Conservation (phyloP, 2,113 vertebrate species). For the Physeter macrocephalus region DNA sequence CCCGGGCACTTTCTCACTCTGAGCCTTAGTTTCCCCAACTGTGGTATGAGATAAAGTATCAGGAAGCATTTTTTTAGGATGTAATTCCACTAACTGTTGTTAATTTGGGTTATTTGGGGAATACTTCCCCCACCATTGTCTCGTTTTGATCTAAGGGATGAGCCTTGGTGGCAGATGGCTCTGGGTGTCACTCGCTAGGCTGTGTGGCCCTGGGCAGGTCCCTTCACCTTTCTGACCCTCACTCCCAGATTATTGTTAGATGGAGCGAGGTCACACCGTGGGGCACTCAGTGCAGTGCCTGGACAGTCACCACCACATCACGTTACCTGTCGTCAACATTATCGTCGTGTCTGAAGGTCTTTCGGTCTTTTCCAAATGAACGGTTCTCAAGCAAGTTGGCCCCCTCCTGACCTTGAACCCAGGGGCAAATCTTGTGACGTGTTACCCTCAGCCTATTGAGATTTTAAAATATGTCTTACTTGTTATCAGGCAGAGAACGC, state of each 20-base stretch:
- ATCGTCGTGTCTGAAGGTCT: neutral
- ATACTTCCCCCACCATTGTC: rapidly evolving
- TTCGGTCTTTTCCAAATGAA: neutral
- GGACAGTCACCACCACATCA: rapidly evolving
- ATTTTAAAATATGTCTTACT: neutral
- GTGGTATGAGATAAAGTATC: neutral
- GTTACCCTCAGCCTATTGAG: neutral
- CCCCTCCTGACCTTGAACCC: neutral
- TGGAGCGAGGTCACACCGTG: rapidly evolving
- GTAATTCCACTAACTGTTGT: neutral
- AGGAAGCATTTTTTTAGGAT: neutral
- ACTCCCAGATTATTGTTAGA: neutral
- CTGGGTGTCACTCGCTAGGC: neutral
- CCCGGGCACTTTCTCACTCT: neutral
- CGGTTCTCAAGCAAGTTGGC: neutral
- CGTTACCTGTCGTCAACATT: rapidly evolving
- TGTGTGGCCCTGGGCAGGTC: neutral
- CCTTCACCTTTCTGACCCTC: neutral
- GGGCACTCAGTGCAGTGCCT: too few relatives aligned
- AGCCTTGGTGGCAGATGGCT: neutral
- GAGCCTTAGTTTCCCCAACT: slow-evolving; percentile 13
- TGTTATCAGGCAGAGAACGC: neutral
- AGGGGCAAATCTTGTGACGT: neutral
- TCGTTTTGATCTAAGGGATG: neutral
- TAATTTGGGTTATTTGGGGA: neutral